These are phyloP conservation scores for Paradisaea rubra DNA, from an alignment of 2,113 vertebrate species.

Conservation along the genomic window DNA sequence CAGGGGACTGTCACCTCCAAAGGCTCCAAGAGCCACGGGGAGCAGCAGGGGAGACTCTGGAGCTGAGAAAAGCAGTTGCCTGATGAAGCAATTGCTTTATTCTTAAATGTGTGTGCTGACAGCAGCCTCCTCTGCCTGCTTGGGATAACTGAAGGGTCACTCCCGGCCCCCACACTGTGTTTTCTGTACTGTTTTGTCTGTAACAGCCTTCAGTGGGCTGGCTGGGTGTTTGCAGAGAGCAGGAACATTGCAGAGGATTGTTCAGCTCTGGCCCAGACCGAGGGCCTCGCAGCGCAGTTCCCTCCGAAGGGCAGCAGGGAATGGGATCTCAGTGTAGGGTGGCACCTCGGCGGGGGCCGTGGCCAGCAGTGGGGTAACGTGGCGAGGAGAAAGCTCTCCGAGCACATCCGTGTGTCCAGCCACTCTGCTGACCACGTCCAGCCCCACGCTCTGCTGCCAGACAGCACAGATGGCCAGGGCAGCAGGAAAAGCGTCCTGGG, in stretches of 20 bases:
- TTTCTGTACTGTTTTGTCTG: not conserved
- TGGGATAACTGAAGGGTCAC: not conserved
- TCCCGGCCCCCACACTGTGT: not conserved
- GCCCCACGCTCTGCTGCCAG: not conserved
- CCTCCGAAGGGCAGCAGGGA: not conserved
- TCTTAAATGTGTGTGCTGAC: no score
- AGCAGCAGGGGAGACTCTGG: not conserved
- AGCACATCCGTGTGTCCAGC: fast-evolving
- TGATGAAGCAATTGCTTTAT: not conserved
- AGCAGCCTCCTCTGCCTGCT: not conserved
- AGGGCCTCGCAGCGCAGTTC: not conserved
- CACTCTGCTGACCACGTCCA: not conserved
- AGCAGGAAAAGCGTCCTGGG: not conserved
- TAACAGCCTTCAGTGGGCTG: not conserved
- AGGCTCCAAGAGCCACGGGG: not conserved
- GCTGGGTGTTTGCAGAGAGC: not conserved
- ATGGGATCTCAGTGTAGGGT: fast-evolving
- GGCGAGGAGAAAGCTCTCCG: fast-evolving
- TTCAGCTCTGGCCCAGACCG: not conserved
- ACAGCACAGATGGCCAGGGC: not conserved
- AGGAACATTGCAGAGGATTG: fast-evolving
- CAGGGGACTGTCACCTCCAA: not conserved
- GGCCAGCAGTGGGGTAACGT: fast-evolving
- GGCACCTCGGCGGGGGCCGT: not conserved
- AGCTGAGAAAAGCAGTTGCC: not conserved